These are phyloP conservation scores for Scolopax rusticola DNA, from an alignment of 2,797 vertebrate genomes.

Conservation along the genomic window DNA sequence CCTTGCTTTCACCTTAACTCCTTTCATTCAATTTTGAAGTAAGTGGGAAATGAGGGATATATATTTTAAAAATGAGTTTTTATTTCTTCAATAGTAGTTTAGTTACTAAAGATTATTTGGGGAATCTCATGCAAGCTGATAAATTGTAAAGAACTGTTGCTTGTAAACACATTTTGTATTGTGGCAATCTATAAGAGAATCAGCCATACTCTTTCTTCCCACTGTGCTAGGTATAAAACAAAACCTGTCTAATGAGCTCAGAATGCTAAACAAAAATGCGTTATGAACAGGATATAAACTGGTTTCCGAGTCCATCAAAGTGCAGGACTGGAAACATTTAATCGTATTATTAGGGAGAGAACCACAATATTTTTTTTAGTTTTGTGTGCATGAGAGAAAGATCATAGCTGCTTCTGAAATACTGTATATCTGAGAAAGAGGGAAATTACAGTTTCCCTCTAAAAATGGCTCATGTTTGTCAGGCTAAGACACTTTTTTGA, in stretches of 20 bases:
- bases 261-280: background rate
- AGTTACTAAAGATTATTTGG: background rate
- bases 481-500: background rate
- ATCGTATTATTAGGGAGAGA: background rate
- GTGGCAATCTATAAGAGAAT: background rate
- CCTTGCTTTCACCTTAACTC: conserved; percentile 41
- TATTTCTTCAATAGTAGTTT: background rate
- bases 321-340: background rate
- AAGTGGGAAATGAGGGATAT: background rate
- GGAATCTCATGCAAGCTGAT: background rate
- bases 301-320: background rate
- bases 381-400: background rate
- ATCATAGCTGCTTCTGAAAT: background rate
- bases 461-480: background rate
- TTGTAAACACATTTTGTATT: background rate
- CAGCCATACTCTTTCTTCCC: background rate
- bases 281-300: background rate
- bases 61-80: background rate
- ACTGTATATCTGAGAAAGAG: background rate
- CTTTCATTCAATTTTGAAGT: conserved; percentile 23
- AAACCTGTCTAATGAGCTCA: background rate
- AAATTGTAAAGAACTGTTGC: background rate
- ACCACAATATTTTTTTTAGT: background rate
- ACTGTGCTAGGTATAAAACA: background rate
- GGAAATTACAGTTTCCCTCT: background rate